Percentiles rank a stretch among this genome's conserved stretches.
Conservation (phyloP, 2,797 vertebrate species). For the Ceryle rudis region DNA sequence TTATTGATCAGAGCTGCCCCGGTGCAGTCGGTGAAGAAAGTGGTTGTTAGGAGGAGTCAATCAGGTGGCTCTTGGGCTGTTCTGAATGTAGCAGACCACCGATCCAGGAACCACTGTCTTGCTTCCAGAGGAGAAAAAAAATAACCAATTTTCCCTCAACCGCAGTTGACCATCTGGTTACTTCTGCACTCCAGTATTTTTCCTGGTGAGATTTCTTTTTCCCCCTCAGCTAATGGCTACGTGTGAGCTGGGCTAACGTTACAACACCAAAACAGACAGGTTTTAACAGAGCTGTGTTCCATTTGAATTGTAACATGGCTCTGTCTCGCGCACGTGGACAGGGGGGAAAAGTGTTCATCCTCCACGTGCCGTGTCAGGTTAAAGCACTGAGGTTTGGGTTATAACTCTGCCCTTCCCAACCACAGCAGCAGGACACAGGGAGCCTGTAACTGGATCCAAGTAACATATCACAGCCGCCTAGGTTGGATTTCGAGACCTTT, state of each 20-base stretch:
- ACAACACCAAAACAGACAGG: neutral
- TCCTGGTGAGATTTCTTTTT: neutral
- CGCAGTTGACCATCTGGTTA: neutral
- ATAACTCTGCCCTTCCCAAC: neutral
- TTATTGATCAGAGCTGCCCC: neutral
- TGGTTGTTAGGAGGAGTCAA: fast-evolving
- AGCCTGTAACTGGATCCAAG: neutral
- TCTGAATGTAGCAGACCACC: neutral
- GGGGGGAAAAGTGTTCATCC: neutral
- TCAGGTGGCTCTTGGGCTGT: neutral
- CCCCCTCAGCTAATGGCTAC: neutral
- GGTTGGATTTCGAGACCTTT: neutral
- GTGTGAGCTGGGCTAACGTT: neutral
- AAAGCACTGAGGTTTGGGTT: neutral
- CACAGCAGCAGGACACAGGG: neutral
- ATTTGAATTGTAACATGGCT: neutral
- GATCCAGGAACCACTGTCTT: neutral
- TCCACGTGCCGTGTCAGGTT: neutral
- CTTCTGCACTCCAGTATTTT: neutral
- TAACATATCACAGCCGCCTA: neutral
- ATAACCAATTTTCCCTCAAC: neutral
- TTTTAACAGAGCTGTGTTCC: neutral
- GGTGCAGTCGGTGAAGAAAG: neutral
- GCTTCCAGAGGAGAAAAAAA: neutral
- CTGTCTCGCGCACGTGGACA: neutral